Evolutionary conservation across 2,113 vertebrate species (phyloP).

Genomic region (Otocyon megalotis): DNA sequence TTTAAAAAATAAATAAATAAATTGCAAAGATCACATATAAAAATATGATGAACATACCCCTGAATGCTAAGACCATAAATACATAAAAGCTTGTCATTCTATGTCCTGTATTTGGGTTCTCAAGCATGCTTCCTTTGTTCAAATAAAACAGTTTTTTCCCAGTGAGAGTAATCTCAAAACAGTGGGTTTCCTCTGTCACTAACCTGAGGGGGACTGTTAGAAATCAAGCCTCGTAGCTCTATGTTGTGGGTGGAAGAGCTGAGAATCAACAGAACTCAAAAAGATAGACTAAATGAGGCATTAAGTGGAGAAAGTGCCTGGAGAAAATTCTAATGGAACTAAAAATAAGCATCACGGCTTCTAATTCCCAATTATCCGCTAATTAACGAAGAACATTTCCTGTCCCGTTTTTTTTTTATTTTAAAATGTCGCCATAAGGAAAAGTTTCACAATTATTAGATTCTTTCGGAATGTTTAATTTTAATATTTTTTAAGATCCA

Average conservation of each 20-base stretch:
- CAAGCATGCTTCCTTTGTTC: not conserved
- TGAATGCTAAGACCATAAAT: slow-evolving; percentile 5
- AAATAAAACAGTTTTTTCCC: slow-evolving; percentile 11
- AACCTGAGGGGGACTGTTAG: not conserved
- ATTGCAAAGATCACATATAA: not conserved
- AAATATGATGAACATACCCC: not conserved
- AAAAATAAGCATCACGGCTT: not conserved
- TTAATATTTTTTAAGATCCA: not conserved
- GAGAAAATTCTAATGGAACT: not conserved
- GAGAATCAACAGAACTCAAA: not conserved
- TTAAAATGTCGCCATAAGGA: not conserved
- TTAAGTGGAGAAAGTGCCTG: not conserved
- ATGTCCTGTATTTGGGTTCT: slow-evolving; percentile 18
- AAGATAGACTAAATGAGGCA: not conserved
- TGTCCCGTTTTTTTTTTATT: not conserved
- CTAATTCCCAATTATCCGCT: not conserved
- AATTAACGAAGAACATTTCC: not conserved
- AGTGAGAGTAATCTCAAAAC: not conserved
- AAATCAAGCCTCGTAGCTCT: not conserved
- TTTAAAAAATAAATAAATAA: not conserved
- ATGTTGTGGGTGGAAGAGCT: not conserved
- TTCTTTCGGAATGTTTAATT: slow-evolving; percentile 44
- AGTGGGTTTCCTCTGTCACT: slow-evolving; percentile 21
- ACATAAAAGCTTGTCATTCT: not conserved
- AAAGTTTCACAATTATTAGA: not conserved